phyloP scores from a whole-genome alignment of 2,113 vertebrate species.

The Sialia sialis region DNA sequence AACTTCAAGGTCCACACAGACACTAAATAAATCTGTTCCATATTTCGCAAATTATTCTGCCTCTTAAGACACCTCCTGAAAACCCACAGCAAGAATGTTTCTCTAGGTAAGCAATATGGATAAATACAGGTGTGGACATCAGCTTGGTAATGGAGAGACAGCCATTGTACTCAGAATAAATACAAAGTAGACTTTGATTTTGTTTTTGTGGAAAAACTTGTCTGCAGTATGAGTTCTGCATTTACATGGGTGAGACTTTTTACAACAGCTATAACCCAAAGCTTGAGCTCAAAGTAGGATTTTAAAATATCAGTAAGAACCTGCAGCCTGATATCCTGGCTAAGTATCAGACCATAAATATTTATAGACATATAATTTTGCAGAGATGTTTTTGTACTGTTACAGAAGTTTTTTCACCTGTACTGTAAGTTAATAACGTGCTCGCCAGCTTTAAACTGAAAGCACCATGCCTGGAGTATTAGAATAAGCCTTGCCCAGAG shows the following conservation, averaged over 20 bases:
- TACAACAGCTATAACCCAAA: neutral
- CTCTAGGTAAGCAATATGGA: neutral
- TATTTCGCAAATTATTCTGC: neutral
- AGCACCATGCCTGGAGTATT: neutral
- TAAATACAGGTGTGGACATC: neutral
- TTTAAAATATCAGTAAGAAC: neutral
- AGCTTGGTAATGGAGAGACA: neutral
- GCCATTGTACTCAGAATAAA: neutral
- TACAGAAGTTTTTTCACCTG: neutral
- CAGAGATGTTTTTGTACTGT: neutral
- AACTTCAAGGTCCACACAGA: neutral
- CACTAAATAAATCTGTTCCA: neutral
- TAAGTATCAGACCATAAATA: neutral
- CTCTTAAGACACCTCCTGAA: neutral
- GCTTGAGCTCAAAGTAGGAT: neutral
- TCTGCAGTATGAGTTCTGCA: neutral
- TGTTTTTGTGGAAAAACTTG: neutral
- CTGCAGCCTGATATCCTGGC: neutral
- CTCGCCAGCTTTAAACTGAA: neutral
- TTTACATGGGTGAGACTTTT: neutral
- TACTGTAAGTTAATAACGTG: neutral
- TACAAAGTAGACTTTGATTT: neutral
- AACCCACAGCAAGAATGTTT: neutral
- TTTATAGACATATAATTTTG: neutral
- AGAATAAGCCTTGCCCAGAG: neutral